A percentile compares a stretch with the other conserved stretches of the same genome.
Evolutionary conservation across 2,113 vertebrate species (phyloP).

Genomic region (Peromyscus californicus): DNA sequence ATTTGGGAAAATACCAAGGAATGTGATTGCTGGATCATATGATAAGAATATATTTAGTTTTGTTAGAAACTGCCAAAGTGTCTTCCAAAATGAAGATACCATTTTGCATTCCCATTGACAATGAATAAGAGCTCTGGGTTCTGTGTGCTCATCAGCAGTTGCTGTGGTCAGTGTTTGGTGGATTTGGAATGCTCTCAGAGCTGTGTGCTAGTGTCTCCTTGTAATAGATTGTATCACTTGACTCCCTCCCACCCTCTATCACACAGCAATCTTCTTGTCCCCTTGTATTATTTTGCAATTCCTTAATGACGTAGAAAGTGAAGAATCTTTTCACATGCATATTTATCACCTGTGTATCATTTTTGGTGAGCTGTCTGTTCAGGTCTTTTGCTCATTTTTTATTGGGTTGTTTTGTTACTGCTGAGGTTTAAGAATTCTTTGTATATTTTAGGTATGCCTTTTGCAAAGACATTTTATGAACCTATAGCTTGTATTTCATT

Average conservation of each 20-base stretch:
- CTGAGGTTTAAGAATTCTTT: constrained; percentile 21
- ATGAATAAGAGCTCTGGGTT: neutral
- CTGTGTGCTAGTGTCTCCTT: neutral
- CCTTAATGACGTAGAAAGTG: neutral
- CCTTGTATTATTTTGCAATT: neutral
- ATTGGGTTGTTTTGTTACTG: neutral
- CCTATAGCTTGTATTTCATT: neutral
- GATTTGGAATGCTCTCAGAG: neutral
- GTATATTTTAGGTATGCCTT: neutral
- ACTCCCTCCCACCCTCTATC: neutral
- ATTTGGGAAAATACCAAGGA: constrained; percentile 26
- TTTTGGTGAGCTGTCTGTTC: neutral
- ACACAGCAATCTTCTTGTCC: neutral
- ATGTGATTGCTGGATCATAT: constrained; percentile 41
- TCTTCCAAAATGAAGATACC: constrained; percentile 30
- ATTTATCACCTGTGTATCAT: neutral
- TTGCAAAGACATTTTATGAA: constrained; percentile 2
- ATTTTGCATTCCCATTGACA: neutral
- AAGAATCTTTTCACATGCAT: neutral
- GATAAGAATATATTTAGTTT: constrained; percentile 46
- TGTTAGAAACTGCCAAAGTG: constrained; percentile 28
- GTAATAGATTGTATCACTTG: neutral
- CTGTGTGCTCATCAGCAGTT: neutral
- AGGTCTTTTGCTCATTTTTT: neutral
- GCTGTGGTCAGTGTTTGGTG: neutral